Evolutionary conservation across 2,888 invertebrate species (phyloP), one percentile per base, ranked within the genome.

Genomic region (Tipula vernalis): DNA sequence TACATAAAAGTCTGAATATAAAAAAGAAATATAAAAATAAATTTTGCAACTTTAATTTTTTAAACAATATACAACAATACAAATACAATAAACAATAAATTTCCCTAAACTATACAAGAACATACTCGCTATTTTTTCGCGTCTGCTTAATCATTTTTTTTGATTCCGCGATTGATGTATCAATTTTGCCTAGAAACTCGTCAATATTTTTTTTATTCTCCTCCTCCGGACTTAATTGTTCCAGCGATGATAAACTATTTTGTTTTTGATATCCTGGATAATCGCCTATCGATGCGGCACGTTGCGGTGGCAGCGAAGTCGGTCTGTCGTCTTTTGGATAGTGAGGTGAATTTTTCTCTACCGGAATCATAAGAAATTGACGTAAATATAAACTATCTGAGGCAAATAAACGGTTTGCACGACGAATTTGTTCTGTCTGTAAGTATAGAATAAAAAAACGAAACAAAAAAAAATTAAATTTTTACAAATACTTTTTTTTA

Each of bases 391-490:
- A 94, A 93, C 98, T 98, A 92, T 98, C 98, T 87, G 97, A 95
- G 47, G 98, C 97, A 94, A 97, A 98, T 88, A 98, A 93, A 89
- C 96, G 95, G 92, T 98, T 98, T 87, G 95, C 96, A 90, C 98
- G 94, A 89, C 98, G 95, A 90, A 98, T 96, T 92, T 97, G 97
- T 93, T 98, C 98, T 91, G 97, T 98, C 98, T 98, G 93, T 94
- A 88, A 90, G 90, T 90, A 89, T 88, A 87, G 42, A 41, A 87
- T 44, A 36, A 71, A 57, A 3, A 71, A 47, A 86, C 3, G n/a
- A 44, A 5, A 18, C 28, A 13, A 86, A 39, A 5, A 10, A 57
- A 18, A 4, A 71, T 28, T 71, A 71, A 71, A 71, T 28, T 28
- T 71, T 28, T 71, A 28, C 6, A 71, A 71, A 71, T 71, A 71